These are phyloP conservation scores for Diorhabda elongata DNA, from an alignment of 1,140 invertebrate species.

Conservation along the genomic window DNA sequence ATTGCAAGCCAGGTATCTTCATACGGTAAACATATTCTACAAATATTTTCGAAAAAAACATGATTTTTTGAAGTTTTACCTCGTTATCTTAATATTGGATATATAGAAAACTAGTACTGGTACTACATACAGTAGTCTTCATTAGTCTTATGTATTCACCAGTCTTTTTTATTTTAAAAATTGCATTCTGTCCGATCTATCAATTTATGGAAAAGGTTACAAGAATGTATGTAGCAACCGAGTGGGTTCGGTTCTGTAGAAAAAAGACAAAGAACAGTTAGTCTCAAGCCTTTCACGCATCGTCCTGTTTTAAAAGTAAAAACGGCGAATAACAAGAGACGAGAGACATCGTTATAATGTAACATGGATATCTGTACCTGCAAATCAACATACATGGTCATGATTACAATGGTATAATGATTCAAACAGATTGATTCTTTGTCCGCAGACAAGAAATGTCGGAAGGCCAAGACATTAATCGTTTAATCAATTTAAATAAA, in stretches of 20 bases:
- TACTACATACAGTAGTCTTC: no score
- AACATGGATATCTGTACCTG: conserved; percentile 36
- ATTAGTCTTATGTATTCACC: no score
- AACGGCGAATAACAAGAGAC: conserved; percentile 24
- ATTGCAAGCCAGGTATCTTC: no score
- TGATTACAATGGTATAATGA: conserved; percentile 43
- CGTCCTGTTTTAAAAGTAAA: conserved; percentile 18
- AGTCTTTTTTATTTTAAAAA: no score
- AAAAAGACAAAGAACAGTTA: background rate
- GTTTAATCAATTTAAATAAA: conserved; percentile 43
- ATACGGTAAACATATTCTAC: no score
- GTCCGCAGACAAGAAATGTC: conserved; percentile 36
- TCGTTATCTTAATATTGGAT: no score
- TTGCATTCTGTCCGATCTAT: no score
- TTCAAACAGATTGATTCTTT: conserved; percentile 43
- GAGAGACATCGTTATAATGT: conserved; percentile 30
- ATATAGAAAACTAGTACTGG: no score
- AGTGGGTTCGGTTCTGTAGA: background rate
- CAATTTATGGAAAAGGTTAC: no score
- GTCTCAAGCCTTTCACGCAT: conserved; percentile 10
- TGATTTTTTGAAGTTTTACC: no score
- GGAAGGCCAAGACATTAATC: conserved; percentile 39
- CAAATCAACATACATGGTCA: conserved; percentile 39
- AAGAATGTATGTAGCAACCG: background rate
- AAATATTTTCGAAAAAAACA: no score